A percentile compares a stretch with the other conserved stretches of the same genome.
Conservation (phyloP, 37 sponge, comb jelly and placozoan species). For the Cladorhizidae sp. region DNA sequence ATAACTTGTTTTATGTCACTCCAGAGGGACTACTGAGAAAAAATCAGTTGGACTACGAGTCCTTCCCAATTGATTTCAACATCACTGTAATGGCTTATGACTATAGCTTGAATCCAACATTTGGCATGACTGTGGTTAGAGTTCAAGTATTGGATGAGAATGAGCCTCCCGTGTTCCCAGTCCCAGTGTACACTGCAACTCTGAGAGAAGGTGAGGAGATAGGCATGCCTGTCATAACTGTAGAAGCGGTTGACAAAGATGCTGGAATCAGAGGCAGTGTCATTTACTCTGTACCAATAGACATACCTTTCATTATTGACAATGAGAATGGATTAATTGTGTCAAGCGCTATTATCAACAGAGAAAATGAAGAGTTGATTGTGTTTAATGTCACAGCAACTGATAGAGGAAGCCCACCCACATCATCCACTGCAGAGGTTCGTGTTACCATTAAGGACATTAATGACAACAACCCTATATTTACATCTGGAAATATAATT, state of each 20-base stretch:
- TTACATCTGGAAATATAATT: slow-evolving; percentile 1
- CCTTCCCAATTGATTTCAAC: background rate
- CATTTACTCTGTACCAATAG: slow-evolving; percentile 17
- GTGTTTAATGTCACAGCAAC: slow-evolving; percentile 53
- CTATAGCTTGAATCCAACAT: slow-evolving; percentile 48
- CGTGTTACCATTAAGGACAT: slow-evolving; percentile 42
- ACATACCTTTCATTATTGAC: slow-evolving; percentile 37
- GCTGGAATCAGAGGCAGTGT: slow-evolving; percentile 26
- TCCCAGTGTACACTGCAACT: slow-evolving; percentile 26
- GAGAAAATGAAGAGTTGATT: slow-evolving; percentile 30
- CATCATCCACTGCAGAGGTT: slow-evolving; percentile 38
- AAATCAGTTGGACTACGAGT: slow-evolving; percentile 49
- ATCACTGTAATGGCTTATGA: slow-evolving; percentile 58
- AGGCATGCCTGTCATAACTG: slow-evolving; percentile 31
- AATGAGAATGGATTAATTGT: slow-evolving; percentile 39
- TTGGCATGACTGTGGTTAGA: slow-evolving; percentile 1
- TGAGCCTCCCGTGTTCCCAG: slow-evolving; percentile 45
- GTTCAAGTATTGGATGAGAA: slow-evolving; percentile 43
- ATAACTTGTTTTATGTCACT: slow-evolving; percentile 14
- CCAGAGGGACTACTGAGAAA: background rate
- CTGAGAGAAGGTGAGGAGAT: slow-evolving; percentile 32
- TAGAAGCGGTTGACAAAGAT: slow-evolving; percentile 58
- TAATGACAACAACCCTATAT: slow-evolving; percentile 53
- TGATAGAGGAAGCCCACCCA: background rate
- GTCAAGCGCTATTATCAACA: slow-evolving; percentile 29